These are phyloP conservation scores for Characodon lateralis DNA, from an alignment of 2,797 vertebrate species.

Conservation along the genomic window DNA sequence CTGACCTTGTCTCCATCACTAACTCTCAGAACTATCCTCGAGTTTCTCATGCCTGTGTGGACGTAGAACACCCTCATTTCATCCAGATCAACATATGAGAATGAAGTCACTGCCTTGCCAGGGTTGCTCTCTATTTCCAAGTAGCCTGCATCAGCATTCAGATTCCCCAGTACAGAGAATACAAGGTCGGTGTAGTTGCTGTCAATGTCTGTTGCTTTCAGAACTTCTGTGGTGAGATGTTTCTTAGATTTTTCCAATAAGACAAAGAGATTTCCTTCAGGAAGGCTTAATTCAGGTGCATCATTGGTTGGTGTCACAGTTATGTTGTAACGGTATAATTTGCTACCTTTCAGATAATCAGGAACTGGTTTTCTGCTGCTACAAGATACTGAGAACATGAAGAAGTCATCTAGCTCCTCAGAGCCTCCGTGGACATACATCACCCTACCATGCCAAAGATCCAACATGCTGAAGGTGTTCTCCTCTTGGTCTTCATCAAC, in stretches of 20 bases:
- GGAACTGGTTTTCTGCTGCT: slow-evolving; percentile 83
- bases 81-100: slow-evolving; percentile 84
- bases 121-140: slow-evolving; percentile 83
- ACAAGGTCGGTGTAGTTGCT: slow-evolving; percentile 77
- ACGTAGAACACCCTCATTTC: slow-evolving; percentile 84
- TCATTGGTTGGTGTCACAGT: slow-evolving; percentile 88
- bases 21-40: slow-evolving; percentile 89
- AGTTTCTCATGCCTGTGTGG: slow-evolving; percentile 85
- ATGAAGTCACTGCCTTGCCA: slow-evolving; percentile 79
- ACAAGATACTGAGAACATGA: slow-evolving; percentile 86
- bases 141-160: slow-evolving; percentile 88
- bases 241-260: slow-evolving; percentile 90
- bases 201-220: slow-evolving; percentile 86
- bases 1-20: slow-evolving; percentile 90
- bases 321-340: slow-evolving; percentile 83
- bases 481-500: slow-evolving; percentile 78
- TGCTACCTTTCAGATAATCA: slow-evolving; percentile 78
- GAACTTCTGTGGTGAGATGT: slow-evolving; percentile 77
- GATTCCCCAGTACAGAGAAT: slow-evolving; percentile 87
- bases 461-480: slow-evolving; percentile 87
- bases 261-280: slow-evolving; percentile 87
- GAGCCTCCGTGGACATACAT: slow-evolving; percentile 91
- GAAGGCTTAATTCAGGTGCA: slow-evolving; percentile 86
- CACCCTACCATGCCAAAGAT: slow-evolving; percentile 86
- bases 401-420: slow-evolving; percentile 85